phyloP scores from a whole-genome alignment of 2,888 invertebrate genomes.

The Biston betularia region DNA sequence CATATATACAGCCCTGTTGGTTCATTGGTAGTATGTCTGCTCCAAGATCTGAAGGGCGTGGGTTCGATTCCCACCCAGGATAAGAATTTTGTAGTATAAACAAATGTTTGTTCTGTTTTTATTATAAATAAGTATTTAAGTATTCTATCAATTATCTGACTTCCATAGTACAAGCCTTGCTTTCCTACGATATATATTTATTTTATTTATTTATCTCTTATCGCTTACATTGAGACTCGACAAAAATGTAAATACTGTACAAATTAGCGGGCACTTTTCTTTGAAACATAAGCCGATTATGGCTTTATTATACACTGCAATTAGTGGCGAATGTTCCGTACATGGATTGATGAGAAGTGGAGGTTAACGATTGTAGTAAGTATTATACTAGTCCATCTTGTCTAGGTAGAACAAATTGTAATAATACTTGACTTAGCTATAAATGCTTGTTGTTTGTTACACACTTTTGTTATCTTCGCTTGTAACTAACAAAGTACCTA shows the following conservation, averaged over 20 bases:
- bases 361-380: background rate
- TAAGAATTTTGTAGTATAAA: no score
- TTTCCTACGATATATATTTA: no score
- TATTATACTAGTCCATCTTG: background rate
- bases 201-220: background rate
- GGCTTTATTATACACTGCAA: slow-evolving; percentile 77
- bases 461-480: no score
- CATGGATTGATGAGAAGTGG: slow-evolving; percentile 45
- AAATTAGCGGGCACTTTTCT: slow-evolving; percentile 69
- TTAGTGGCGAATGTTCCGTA: slow-evolving; percentile 56
- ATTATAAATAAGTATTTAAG: no score
- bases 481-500: no score
- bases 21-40: no score
- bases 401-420: background rate
- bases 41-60: no score
- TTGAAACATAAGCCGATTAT: slow-evolving; percentile 71
- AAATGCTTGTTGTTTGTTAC: background rate
- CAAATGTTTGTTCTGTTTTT: no score
- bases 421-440: background rate
- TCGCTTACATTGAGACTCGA: slow-evolving; percentile 23
- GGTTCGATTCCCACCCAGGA: no score
- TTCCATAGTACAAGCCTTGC: no score
- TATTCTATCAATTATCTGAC: no score
- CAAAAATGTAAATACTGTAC: slow-evolving; percentile 60
- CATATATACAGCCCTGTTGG: no score